phyloP scores from a whole-genome alignment of 2,113 vertebrate species.

The Cyrtonyx montezumae region DNA sequence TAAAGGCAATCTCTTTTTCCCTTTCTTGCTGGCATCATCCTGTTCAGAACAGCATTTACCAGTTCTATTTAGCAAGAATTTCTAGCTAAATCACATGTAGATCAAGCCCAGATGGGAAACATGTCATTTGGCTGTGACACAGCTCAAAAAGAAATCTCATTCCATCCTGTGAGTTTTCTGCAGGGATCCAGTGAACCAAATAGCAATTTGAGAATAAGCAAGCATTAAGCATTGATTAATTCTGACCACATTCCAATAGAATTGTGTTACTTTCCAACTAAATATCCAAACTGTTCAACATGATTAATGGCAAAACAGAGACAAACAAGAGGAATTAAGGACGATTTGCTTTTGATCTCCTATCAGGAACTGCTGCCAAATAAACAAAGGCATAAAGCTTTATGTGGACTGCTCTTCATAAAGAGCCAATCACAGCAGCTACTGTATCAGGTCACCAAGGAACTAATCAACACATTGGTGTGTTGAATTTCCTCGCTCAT shows the following conservation, averaged over 20 bases:
- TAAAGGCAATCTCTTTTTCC: background rate
- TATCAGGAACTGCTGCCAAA: slow-evolving; percentile 16
- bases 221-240: slow-evolving; percentile 44
- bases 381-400: slow-evolving; percentile 38
- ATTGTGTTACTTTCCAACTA: slow-evolving; percentile 47
- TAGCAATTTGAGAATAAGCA: slow-evolving; percentile 1
- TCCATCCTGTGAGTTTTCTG: slow-evolving; percentile 32
- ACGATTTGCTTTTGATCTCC: slow-evolving; percentile 37
- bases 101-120: background rate
- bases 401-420: background rate
- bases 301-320: slow-evolving; percentile 57
- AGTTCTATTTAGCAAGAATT: background rate
- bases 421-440: background rate
- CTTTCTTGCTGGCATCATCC: background rate
- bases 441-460: background rate
- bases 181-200: background rate
- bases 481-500: background rate
- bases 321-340: slow-evolving; percentile 57
- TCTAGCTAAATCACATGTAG: background rate
- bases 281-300: slow-evolving; percentile 32
- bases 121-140: background rate
- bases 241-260: slow-evolving; percentile 56
- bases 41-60: background rate
- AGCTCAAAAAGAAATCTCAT: slow-evolving; percentile 13
- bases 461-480: background rate